Conservation (phyloP, 2,888 invertebrate genomes). For the Leistus spinibarbis region DNA sequence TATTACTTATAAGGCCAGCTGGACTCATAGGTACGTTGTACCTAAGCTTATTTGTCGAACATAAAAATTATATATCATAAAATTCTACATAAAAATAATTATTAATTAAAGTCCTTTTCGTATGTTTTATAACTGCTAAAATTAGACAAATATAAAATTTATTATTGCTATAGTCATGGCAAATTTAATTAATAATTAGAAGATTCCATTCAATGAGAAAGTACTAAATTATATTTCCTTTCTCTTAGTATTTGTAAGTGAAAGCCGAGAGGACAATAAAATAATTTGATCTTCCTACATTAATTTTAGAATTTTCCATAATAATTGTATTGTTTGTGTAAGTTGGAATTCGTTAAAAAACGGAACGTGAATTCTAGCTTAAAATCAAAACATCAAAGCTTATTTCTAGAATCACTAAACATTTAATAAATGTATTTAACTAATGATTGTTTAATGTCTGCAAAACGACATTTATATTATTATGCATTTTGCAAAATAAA, state of each 20-base stretch:
- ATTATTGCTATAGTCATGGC: background rate
- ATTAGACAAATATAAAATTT: background rate
- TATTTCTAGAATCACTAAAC: background rate
- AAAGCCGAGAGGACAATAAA: background rate
- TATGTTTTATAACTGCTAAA: background rate
- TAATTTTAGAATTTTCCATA: background rate
- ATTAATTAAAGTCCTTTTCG: background rate
- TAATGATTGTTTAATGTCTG: constrained; percentile 29
- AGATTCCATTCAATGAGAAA: background rate
- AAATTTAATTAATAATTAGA: background rate
- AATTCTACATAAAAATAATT: too few relatives aligned
- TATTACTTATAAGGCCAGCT: too few relatives aligned
- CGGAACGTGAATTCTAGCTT: background rate
- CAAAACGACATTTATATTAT: constrained; percentile 1
- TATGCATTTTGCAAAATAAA: background rate
- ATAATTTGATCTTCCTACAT: background rate
- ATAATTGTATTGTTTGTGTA: background rate
- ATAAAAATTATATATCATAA: too few relatives aligned
- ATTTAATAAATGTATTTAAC: constrained; percentile 3
- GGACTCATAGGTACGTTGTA: too few relatives aligned
- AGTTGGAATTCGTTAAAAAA: background rate
- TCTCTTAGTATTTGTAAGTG: background rate
- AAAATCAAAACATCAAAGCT: background rate
- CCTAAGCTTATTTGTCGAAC: too few relatives aligned
- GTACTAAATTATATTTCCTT: background rate